Evolutionary conservation across 2,113 vertebrate genomes (phyloP).

Genomic region (Elgaria multicarinata): DNA sequence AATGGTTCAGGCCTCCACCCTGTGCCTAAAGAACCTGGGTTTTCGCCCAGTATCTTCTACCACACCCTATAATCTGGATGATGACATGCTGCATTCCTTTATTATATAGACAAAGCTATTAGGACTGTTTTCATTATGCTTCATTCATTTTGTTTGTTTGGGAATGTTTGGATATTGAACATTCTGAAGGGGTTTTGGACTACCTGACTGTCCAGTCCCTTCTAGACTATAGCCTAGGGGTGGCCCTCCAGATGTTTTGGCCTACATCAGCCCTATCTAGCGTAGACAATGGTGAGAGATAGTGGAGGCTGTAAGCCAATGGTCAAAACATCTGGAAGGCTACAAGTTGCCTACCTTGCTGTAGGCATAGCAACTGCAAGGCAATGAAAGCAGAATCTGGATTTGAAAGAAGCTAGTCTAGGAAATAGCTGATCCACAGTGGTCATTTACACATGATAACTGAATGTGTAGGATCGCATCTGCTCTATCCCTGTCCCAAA

Average conservation of each 20-base stretch:
- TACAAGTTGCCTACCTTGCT: no score
- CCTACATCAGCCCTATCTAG: no score
- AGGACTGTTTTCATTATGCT: background rate
- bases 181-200: background rate
- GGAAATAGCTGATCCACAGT: background rate
- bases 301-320: no score
- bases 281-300: no score
- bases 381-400: background rate
- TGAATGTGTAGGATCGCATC: no score
- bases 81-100: background rate
- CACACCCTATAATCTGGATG: slow-evolving; percentile 4
- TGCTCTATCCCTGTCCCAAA: no score
- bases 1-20: background rate
- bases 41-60: background rate
- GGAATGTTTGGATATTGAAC: background rate
- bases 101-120: background rate
- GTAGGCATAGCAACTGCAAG: background rate
- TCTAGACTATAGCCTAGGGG: background rate
- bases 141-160: background rate
- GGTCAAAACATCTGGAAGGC: no score
- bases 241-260: no score
- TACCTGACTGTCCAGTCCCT: background rate
- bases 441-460: no score
- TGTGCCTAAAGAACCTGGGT: background rate
- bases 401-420: background rate